These are phyloP conservation scores for Muscidifurax raptorellus DNA, from an alignment of 1,140 invertebrate genomes.

Conservation along the genomic window DNA sequence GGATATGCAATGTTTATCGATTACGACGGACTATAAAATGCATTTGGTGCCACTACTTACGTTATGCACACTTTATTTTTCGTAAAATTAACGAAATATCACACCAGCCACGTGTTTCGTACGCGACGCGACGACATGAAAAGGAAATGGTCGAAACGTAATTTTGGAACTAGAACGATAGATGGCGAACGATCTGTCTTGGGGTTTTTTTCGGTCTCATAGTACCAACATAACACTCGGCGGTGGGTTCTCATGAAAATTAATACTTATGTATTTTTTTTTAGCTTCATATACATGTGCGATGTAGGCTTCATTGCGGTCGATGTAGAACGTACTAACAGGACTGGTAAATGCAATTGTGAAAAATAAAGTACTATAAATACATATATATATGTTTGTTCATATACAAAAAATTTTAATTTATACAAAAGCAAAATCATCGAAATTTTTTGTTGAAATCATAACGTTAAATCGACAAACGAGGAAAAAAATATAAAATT, in stretches of 20 bases:
- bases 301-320: no score
- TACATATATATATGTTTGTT: neutral
- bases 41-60: conserved; percentile 58
- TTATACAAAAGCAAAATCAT: neutral
- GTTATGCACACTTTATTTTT: conserved; percentile 60
- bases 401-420: neutral
- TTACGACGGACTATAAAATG: neutral
- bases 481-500: conserved; percentile 31
- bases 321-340: no score
- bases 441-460: neutral
- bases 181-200: neutral
- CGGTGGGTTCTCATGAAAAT: conserved; percentile 19
- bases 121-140: conserved; percentile 62
- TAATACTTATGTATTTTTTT: neutral
- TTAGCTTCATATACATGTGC: no score
- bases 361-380: neutral
- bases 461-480: neutral
- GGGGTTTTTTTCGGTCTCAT: conserved; percentile 3
- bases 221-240: neutral
- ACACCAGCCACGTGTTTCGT: conserved; percentile 66
- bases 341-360: neutral
- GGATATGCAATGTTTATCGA: neutral
- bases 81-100: conserved; percentile 61
- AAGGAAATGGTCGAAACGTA: conserved; percentile 57
- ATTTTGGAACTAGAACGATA: conserved; percentile 13